Conservation (phyloP, 1,140 invertebrate species). For the Brachionus rubens region DNA sequence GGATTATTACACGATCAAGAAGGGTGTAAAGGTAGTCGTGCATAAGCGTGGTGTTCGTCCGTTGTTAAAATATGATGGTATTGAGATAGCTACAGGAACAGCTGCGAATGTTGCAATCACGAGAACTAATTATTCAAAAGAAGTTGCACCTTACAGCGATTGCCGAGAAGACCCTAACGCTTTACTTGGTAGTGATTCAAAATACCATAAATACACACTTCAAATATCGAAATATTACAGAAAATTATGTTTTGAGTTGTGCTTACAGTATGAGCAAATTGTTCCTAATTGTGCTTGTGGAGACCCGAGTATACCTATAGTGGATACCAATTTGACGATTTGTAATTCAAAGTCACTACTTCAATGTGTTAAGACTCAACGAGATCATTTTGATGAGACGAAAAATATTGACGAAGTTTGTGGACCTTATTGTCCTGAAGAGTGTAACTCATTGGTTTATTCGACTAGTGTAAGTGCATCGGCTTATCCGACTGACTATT, state of each 20-base stretch:
- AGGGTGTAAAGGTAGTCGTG: slow-evolving; percentile 1
- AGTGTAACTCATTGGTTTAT: slow-evolving; percentile 4
- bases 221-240: slow-evolving; percentile 1
- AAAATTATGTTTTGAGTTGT: slow-evolving; percentile 34
- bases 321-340: background rate
- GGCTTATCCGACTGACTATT: slow-evolving; percentile 37
- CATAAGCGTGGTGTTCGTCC: background rate
- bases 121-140: background rate
- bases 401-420: slow-evolving; percentile 39
- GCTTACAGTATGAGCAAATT: slow-evolving; percentile 15
- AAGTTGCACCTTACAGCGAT: background rate
- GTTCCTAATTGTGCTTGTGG: slow-evolving; percentile 11
- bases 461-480: slow-evolving; percentile 3
- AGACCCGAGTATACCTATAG: slow-evolving; percentile 8
- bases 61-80: slow-evolving; percentile 29
- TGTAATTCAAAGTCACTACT: background rate
- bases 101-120: background rate
- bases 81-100: background rate
- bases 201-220: background rate
- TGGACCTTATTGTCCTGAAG: background rate
- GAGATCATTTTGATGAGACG: slow-evolving; percentile 22
- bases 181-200: background rate
- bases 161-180: background rate
- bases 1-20: background rate
- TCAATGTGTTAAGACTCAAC: slow-evolving; percentile 13